These are phyloP conservation scores for Micronycteris hirsuta DNA, from an alignment of 2,113 vertebrate species.

Conservation along the genomic window DNA sequence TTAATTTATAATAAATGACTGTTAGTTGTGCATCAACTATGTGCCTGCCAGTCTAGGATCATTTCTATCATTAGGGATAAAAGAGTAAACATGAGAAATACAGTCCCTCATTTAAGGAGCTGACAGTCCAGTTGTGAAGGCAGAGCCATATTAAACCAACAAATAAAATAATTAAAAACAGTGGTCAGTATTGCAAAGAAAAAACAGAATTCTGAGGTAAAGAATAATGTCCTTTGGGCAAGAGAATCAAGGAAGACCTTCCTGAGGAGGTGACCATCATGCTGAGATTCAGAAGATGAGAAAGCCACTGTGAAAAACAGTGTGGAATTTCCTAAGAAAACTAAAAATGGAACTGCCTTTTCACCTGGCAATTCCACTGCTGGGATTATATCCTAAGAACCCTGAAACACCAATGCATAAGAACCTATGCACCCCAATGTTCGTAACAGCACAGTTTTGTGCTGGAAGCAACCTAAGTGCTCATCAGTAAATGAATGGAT, in stretches of 20 bases:
- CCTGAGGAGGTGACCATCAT: not conserved
- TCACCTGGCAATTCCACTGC: no score
- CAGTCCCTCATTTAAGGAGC: not conserved
- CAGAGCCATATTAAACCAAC: not conserved
- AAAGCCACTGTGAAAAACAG: not conserved
- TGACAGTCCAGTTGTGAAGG: not conserved
- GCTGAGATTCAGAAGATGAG: not conserved
- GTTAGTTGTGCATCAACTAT: not conserved
- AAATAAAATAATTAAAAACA: not conserved
- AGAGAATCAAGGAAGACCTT: not conserved
- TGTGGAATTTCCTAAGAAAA: no score
- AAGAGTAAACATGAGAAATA: not conserved
- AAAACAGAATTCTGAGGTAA: not conserved
- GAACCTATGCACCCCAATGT: no score
- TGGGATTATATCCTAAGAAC: no score
- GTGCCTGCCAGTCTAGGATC: not conserved
- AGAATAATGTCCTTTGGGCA: not conserved
- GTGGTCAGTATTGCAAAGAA: not conserved
- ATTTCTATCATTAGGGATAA: not conserved
- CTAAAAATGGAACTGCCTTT: no score
- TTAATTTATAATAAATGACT: not conserved
- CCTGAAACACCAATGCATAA: no score
- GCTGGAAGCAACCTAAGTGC: no score
- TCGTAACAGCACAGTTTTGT: no score
- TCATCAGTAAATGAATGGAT: no score